Conservation (phyloP, 2,113 vertebrate species). For the Ivindomyrus marchei region DNA sequence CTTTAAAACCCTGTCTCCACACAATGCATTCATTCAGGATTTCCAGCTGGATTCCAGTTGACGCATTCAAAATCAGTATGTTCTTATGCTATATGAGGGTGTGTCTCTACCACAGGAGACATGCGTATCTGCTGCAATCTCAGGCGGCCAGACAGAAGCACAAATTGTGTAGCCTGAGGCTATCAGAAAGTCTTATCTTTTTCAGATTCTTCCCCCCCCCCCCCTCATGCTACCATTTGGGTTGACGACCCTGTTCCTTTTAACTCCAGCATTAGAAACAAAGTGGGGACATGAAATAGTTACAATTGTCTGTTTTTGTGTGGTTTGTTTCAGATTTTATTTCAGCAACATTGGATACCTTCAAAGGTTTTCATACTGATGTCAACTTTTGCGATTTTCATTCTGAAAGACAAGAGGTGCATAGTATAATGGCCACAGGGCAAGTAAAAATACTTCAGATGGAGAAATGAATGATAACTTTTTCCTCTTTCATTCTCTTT, state of each 20-base stretch:
- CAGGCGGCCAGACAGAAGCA: not conserved
- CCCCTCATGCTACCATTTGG: not conserved
- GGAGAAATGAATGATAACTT: conserved; percentile 10
- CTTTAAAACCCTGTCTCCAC: not conserved
- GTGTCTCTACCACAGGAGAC: not conserved
- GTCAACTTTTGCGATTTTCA: conserved; percentile 88
- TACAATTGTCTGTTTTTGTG: not conserved
- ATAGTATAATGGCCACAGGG: conserved; percentile 58
- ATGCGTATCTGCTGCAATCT: not conserved
- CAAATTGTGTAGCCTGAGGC: conserved; percentile 3
- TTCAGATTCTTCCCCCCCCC: not conserved
- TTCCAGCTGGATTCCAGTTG: not conserved
- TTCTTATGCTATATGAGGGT: not conserved
- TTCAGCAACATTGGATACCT: conserved; percentile 67
- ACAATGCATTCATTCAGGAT: not conserved
- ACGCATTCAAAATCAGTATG: not conserved
- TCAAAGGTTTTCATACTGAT: conserved; percentile 75
- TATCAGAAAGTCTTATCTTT: not conserved
- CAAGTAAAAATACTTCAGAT: conserved; percentile 34
- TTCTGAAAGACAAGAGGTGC: conserved; percentile 96
- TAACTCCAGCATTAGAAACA: not conserved
- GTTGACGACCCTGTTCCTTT: not conserved
- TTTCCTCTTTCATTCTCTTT: conserved; percentile 3
- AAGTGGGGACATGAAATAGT: not conserved
- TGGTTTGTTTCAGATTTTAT: conserved; percentile 21